Conservation (phyloP, 1,140 invertebrate species). For the Drosophila mayri region DNA sequence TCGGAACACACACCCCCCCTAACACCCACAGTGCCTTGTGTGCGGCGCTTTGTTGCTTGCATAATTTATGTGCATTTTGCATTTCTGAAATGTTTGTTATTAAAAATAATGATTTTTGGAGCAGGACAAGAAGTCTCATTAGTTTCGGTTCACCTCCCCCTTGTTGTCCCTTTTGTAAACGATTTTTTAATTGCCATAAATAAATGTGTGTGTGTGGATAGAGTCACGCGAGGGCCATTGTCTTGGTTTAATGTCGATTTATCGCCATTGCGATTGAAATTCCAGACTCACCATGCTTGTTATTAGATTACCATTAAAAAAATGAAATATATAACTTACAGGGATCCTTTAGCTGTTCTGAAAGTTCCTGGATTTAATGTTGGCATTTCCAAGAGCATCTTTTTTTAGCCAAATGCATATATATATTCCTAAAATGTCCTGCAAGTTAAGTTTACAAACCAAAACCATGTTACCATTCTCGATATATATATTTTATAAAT, state of each 20-base stretch:
- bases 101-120: constrained; percentile 74
- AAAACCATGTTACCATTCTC: constrained; percentile 48
- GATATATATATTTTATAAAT: constrained; percentile 78
- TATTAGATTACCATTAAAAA: constrained; percentile 5
- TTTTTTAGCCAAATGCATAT: constrained; percentile 8
- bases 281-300: constrained; percentile 13
- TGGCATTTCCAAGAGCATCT: constrained; percentile 25
- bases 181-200: constrained; percentile 39
- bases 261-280: constrained; percentile 21
- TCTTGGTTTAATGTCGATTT: constrained; percentile 31
- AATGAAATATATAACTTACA: constrained; percentile 2
- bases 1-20: constrained; percentile 9
- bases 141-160: constrained; percentile 26
- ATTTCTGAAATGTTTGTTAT: constrained; percentile 63
- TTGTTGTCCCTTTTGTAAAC: constrained; percentile 3
- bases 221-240: constrained; percentile 36
- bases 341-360: constrained; percentile 20
- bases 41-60: constrained; percentile 52
- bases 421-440: constrained; percentile 47
- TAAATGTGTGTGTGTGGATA: constrained; percentile 31
- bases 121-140: constrained; percentile 64
- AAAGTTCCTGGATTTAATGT: constrained; percentile 31
- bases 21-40: constrained; percentile 39
- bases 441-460: constrained; percentile 63
- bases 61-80: constrained; percentile 68